Conservation (phyloP, 2,113 vertebrate genomes). For the Potamarius usumacintae region DNA sequence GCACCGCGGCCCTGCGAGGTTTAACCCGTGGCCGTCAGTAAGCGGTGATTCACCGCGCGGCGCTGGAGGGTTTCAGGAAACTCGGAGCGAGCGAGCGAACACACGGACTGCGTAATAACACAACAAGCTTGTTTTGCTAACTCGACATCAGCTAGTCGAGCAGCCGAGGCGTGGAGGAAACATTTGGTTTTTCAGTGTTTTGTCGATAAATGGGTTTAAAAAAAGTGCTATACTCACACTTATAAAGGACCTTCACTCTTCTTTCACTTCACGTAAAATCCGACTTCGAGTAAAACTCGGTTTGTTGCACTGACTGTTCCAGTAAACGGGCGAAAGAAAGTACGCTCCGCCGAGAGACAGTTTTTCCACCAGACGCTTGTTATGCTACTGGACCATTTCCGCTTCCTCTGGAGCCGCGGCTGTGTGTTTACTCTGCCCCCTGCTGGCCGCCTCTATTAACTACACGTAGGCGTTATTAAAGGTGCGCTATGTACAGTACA, state of each 20-base stretch:
- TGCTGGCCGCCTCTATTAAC: background rate
- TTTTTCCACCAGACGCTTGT: constrained; percentile 33
- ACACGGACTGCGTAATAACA: background rate
- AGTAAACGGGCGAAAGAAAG: background rate
- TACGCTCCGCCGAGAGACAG: background rate
- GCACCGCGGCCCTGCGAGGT: accelerated
- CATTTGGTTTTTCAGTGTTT: too few relatives aligned
- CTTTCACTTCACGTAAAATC: background rate
- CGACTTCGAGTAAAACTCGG: background rate
- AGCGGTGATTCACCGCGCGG: too few relatives aligned
- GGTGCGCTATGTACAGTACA: background rate
- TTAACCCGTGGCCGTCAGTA: accelerated
- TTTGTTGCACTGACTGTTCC: background rate
- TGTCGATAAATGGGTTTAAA: background rate
- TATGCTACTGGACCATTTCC: constrained; percentile 33
- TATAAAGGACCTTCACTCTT: background rate
- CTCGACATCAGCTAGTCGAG: background rate
- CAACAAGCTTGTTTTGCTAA: constrained; percentile 31
- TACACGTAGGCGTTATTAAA: background rate
- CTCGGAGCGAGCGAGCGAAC: background rate
- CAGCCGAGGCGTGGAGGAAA: constrained; percentile 2
- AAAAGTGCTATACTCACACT: background rate
- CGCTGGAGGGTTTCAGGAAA: too few relatives aligned
- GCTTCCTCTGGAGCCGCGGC: constrained; percentile 21
- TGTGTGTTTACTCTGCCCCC: constrained; percentile 4